Evolutionary conservation across 1,140 invertebrate species (phyloP).

Genomic region (Drosophila nikananu): DNA sequence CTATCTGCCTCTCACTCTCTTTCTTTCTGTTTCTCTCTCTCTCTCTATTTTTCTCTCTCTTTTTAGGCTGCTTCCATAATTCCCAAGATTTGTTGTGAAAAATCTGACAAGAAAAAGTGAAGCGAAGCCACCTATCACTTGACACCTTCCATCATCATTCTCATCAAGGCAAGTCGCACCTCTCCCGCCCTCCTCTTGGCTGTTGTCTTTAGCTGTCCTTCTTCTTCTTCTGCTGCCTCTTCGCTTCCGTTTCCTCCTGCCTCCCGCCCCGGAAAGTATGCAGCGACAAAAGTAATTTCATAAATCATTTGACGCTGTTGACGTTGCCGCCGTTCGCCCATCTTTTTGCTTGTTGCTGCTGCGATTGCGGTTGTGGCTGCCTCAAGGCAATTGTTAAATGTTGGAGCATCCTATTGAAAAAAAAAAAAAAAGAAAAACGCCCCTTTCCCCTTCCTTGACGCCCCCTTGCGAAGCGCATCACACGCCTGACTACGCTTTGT

Average conservation of each 20-base stretch:
- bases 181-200: neutral
- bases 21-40: too few relatives aligned
- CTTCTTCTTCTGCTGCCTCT: neutral
- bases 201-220: neutral
- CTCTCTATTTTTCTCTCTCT: too few relatives aligned
- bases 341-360: conserved; percentile 17
- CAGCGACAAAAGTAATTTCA: conserved; percentile 82
- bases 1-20: too few relatives aligned
- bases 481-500: conserved; percentile 82
- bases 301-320: conserved; percentile 84
- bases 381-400: conserved; percentile 82
- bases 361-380: conserved; percentile 31
- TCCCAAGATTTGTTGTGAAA: neutral
- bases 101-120: neutral
- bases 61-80: neutral
- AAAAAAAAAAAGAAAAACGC: neutral
- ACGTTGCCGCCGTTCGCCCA: conserved; percentile 15
- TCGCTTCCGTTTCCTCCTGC: neutral
- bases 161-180: neutral
- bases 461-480: conserved; percentile 50
- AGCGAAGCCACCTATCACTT: conserved; percentile 6
- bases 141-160: conserved; percentile 17
- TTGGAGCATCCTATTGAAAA: conserved; percentile 21
- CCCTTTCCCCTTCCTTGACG: neutral
- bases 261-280: conserved; percentile 25